phyloP scores from a whole-genome alignment of 2,113 vertebrate species.

The Notarius quadriscutis region DNA sequence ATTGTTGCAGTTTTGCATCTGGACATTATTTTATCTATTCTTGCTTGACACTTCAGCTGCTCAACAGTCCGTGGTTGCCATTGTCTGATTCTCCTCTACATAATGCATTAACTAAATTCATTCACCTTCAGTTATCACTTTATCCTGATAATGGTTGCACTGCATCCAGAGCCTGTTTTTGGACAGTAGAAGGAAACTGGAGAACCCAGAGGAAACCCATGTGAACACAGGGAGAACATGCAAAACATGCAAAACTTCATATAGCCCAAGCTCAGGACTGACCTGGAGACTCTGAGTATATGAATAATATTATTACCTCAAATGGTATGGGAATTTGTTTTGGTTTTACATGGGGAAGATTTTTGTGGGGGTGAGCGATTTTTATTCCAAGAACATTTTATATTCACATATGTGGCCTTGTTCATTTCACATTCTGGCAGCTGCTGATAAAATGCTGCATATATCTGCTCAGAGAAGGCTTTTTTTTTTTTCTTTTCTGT shows the following conservation, averaged over 20 bases:
- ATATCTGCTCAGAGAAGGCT: background rate
- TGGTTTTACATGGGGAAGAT: background rate
- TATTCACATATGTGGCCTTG: background rate
- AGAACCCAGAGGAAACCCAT: background rate
- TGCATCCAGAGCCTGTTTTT: background rate
- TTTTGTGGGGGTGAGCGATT: background rate
- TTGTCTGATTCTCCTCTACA: too few relatives aligned
- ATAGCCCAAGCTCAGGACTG: background rate
- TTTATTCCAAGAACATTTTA: background rate
- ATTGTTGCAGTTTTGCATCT: too few relatives aligned
- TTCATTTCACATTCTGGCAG: background rate
- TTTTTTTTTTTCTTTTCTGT: background rate
- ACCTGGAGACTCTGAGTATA: background rate
- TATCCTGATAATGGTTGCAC: background rate
- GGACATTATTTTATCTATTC: too few relatives aligned
- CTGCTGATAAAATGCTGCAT: background rate
- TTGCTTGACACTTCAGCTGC: too few relatives aligned
- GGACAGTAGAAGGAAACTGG: too few relatives aligned
- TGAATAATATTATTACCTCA: background rate
- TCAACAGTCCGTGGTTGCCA: too few relatives aligned
- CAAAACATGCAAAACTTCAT: background rate
- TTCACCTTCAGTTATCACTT: background rate
- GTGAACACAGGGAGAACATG: background rate
- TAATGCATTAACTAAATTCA: background rate
- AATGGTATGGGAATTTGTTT: background rate